These are phyloP conservation scores for Tortricodes alternella DNA, from an alignment of 2,888 invertebrate genomes.

Conservation along the genomic window DNA sequence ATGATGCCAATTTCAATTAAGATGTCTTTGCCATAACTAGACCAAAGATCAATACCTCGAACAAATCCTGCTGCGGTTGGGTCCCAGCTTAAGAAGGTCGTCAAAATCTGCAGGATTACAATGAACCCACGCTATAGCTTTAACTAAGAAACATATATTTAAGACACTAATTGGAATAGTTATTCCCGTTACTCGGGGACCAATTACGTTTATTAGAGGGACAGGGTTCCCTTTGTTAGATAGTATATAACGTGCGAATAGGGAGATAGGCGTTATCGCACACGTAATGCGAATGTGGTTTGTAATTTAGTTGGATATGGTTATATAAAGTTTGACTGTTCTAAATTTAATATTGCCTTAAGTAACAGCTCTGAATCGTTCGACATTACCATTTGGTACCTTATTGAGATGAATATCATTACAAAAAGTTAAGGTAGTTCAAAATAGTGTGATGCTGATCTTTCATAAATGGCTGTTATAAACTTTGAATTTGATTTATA, in stretches of 20 bases:
- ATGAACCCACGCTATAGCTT: constrained; percentile 20
- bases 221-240: constrained; percentile 53
- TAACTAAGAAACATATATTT: constrained; percentile 26
- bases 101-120: constrained; percentile 26
- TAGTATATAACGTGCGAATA: constrained; percentile 63
- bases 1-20: not conserved
- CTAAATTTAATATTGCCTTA: not conserved
- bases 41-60: constrained; percentile 24
- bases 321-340: constrained; percentile 7
- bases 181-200: constrained; percentile 48
- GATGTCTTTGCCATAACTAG: constrained; percentile 6
- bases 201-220: constrained; percentile 70
- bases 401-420: too few relatives aligned
- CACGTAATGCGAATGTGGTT: constrained; percentile 24
- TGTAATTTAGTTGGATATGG: constrained; percentile 5
- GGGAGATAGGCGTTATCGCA: constrained; percentile 57
- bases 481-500: too few relatives aligned
- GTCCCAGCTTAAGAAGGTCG: constrained; percentile 21
- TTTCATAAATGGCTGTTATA: too few relatives aligned
- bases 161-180: constrained; percentile 58
- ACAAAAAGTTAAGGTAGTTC: too few relatives aligned
- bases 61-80: constrained; percentile 22
- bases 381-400: not conserved
- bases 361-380: not conserved
- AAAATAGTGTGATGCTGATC: too few relatives aligned